Base-by-base conservation (phyloP, 1,140 invertebrate species). In the Dysdera silvatica region DNA sequence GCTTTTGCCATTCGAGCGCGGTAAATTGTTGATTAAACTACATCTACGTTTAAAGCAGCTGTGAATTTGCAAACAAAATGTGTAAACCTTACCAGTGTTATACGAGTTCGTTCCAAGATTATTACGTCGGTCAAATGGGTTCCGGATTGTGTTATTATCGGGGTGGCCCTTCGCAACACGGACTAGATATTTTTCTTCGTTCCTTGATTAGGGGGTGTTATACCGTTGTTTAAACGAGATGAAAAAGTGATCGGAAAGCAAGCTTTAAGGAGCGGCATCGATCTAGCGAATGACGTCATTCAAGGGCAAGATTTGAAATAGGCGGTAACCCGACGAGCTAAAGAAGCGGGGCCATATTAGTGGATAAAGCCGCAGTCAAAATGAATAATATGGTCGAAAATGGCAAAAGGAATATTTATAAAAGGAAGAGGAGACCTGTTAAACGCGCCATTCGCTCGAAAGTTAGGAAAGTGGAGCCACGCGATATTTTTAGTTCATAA, bases 361-460 rank as follows among this genome's bases (percentile, higher is more conserved):
- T 23, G 5, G 24, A 20, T 8, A 52, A 51, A 51, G 48, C 58
- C 26, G 10, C 48, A 6, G 18, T 41, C n/a, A 26, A 52, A 24
- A 2, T 52, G 24, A 24, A 41, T 0, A 24, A n/a, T 10, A 52
- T 61, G 58, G 31, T 43, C 7, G 58, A 35, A 4, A 28, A 32
- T n/a, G n/a, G n/a, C n/a, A n/a, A n/a, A n/a, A 20, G 58, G 58
- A 41, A 18, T 20, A 20, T 43, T n/a, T n/a, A 52, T 52, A 61
- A 61, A 61, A 61, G 58, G 31, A 61, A 52, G 4, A 24, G 48
- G 6, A 51, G 31, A 12, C 20, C 4, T 12, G 3, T 29, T n/a
- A 51, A 61, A 41, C 8, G 12, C n/a, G 0, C 41, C 48, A 61
- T 53, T 51, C 31, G 32, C 31, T 41, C 47, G 0, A 61, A 61